A percentile compares a stretch with the other conserved stretches of the same genome.
These are phyloP conservation scores for Neotoxoptera formosana DNA, from an alignment of 1,140 invertebrate species.

Conservation along the genomic window DNA sequence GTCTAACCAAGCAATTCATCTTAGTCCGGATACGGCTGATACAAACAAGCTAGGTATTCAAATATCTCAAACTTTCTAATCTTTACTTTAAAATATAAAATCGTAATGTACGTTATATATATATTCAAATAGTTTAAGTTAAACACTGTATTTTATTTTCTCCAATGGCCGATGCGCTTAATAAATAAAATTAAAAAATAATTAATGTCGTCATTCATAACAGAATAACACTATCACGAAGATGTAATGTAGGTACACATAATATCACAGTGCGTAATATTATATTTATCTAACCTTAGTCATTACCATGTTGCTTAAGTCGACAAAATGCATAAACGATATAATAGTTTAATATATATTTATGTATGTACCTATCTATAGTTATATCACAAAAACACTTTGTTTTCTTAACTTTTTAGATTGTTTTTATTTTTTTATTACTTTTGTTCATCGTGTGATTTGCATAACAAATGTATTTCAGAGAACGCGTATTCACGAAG, in stretches of 20 bases:
- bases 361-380: neutral
- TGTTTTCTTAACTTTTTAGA: conserved; percentile 8
- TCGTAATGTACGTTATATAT: neutral
- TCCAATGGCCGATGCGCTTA: too few relatives aligned
- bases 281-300: too few relatives aligned
- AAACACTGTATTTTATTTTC: neutral
- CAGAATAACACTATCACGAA: too few relatives aligned
- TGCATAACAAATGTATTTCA: conserved; percentile 65
- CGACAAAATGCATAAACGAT: neutral
- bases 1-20: too few relatives aligned
- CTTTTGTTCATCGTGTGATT: neutral
- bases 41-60: neutral
- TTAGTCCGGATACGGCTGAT: neutral
- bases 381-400: neutral
- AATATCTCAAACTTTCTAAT: neutral
- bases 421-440: conserved; percentile 15
- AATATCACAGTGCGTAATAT: too few relatives aligned
- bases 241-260: too few relatives aligned
- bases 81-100: neutral
- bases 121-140: neutral
- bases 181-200: too few relatives aligned
- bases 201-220: too few relatives aligned
- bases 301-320: too few relatives aligned
- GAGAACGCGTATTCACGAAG: conserved; percentile 81
- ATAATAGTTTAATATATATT: neutral